phyloP scores from a whole-genome alignment of 2,888 invertebrate species.

The Andrena chrysosceles region DNA sequence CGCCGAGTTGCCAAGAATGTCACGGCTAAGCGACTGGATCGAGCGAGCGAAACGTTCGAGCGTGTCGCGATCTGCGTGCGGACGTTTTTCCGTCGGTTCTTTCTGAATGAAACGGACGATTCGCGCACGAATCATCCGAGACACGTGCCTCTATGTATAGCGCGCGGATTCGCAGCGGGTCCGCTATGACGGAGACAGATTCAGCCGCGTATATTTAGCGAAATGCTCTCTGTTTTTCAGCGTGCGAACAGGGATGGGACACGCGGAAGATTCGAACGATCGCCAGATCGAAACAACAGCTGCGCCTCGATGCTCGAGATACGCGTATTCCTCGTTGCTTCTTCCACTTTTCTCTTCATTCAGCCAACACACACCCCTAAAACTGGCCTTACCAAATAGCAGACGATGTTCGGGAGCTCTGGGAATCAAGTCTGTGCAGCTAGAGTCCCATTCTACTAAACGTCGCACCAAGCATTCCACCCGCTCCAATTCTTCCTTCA shows the following conservation, averaged over 20 bases:
- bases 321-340: background rate
- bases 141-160: conserved; percentile 44
- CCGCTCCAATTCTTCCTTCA: no score
- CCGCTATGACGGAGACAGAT: conserved; percentile 41
- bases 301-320: background rate
- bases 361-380: no score
- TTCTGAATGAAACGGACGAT: conserved; percentile 15
- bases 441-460: no score
- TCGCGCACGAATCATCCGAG: background rate
- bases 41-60: conserved; percentile 10
- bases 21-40: conserved; percentile 41
- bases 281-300: background rate
- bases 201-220: conserved; percentile 50
- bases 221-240: background rate
- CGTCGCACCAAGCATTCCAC: no score
- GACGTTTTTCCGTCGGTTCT: conserved; percentile 24
- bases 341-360: no score
- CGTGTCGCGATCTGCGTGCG: background rate
- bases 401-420: no score
- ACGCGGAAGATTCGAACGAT: background rate
- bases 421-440: no score
- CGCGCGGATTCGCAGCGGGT: background rate
- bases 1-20: conserved; percentile 48
- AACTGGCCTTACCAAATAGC: no score
- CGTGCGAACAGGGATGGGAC: background rate